Base-by-base conservation (phyloP, 1,140 invertebrate genomes). In the Saxidomus purpurata region DNA sequence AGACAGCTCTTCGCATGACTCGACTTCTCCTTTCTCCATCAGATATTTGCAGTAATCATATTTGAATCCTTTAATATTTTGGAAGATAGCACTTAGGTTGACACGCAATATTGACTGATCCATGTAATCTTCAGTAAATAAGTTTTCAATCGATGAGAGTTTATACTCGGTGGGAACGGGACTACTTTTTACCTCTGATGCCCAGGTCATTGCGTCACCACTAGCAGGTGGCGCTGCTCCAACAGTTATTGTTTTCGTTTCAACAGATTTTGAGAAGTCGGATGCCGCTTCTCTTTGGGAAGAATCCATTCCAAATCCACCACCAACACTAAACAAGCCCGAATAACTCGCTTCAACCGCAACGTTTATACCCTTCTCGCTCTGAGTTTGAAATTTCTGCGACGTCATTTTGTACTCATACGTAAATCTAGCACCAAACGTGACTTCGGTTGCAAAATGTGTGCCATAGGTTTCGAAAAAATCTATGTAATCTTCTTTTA, bases 141-240 rank as follows among this genome's bases (percentile, higher is more conserved):
- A 28, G 2, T 40, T 28, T 28, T 77, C 74, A 3, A 77, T 81
- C 6, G 77, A 25, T 31, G 38, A 6, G 28, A 81, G 52, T 55
- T 81, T 52, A 28, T 81, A 81, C 6, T 31, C 34, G 15, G 52
- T 15, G 8, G 81, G 81, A 8, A 83, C 61, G 4, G 81, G 81
- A 28, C 28, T 43, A 15, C 13, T 17, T 47, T 63, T n/a, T 11
- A 83, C 81, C 11, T 13, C 38, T 25, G 81, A 63, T 19, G 81
- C 81, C 81, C 81, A 83, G 13, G 55, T 69, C 25, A 67, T 36
- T 36, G 81, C 81, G 47, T 83, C 43, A 11, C 81, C 81, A 28
- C 47, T 69, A 15, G 79, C 47, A 36, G 79, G 79, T 31, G 79
- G 79, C 52, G 79, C 79, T 28, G 79, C 79, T 36, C 79, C 79